Conservation (phyloP, 2,797 vertebrate species). For the Tadarida brasiliensis region DNA sequence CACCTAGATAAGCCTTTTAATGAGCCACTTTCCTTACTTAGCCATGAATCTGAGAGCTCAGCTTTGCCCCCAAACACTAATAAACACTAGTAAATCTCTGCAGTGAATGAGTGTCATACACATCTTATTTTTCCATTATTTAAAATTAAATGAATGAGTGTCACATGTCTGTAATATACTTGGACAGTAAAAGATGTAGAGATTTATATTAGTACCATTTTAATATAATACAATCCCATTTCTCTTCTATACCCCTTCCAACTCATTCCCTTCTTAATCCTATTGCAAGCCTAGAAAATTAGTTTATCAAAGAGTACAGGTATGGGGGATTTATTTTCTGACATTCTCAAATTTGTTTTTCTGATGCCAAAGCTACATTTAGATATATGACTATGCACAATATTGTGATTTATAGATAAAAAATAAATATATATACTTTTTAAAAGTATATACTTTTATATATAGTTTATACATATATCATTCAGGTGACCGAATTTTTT, state of each 20-base stretch:
- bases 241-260: not conserved
- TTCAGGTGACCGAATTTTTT: not conserved
- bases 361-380: not conserved
- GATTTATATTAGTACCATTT: not conserved
- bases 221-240: conserved; percentile 52
- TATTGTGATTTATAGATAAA: not conserved
- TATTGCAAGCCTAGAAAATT: not conserved
- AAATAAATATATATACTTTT: no score
- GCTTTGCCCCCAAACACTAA: not conserved
- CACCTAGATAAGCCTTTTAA: not conserved
- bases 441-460: no score
- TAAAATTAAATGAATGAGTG: not conserved
- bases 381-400: not conserved
- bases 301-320: not conserved
- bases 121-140: not conserved
- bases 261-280: not conserved
- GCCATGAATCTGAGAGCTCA: not conserved
- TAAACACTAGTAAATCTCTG: not conserved
- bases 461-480: no score
- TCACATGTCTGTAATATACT: no score
- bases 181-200: no score
- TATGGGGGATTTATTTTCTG: not conserved
- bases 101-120: not conserved
- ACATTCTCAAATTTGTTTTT: not conserved
- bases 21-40: not conserved